phyloP scores from a whole-genome alignment of 2,797 vertebrate genomes.

The Antrozous pallidus region DNA sequence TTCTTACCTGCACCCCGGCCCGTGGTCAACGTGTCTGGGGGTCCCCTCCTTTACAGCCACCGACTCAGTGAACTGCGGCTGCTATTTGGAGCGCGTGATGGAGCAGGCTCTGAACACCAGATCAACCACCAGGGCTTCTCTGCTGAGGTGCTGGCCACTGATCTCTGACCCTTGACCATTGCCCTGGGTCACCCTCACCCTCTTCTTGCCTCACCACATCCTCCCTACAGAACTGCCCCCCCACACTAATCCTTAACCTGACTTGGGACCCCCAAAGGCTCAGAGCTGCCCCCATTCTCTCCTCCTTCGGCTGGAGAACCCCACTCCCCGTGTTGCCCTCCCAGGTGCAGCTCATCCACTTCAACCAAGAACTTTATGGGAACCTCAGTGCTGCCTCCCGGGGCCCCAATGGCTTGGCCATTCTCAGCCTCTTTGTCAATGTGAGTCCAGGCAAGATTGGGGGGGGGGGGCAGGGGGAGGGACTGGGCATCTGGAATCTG shows the following conservation, averaged over 20 bases:
- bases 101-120: conserved; percentile 81
- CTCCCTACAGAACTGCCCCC: background rate
- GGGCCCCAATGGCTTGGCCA: conserved; percentile 80
- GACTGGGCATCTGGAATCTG: background rate
- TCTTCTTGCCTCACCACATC: background rate
- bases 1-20: conserved; percentile 79
- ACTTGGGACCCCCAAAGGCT: background rate
- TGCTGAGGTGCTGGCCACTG: conserved; percentile 73
- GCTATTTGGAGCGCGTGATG: conserved; percentile 80
- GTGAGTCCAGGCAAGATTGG: conserved; percentile 62
- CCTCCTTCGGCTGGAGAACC: conserved; percentile 4
- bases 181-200: background rate
- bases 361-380: conserved; percentile 82
- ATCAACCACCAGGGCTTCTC: conserved; percentile 80
- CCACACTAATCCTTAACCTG: background rate
- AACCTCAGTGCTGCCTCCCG: conserved; percentile 79
- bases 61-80: conserved; percentile 81
- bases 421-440: conserved; percentile 81
- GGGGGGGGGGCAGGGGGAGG: too few species aligned
- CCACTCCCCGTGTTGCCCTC: background rate
- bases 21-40: conserved; percentile 82
- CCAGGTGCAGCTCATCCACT: conserved; percentile 83
- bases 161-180: background rate
- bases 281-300: background rate
- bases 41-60: conserved; percentile 82